A percentile compares a stretch with the other conserved stretches of the same genome.
Conservation (phyloP, 2,797 vertebrate genomes). For the Hippopotamyrus pictus region DNA sequence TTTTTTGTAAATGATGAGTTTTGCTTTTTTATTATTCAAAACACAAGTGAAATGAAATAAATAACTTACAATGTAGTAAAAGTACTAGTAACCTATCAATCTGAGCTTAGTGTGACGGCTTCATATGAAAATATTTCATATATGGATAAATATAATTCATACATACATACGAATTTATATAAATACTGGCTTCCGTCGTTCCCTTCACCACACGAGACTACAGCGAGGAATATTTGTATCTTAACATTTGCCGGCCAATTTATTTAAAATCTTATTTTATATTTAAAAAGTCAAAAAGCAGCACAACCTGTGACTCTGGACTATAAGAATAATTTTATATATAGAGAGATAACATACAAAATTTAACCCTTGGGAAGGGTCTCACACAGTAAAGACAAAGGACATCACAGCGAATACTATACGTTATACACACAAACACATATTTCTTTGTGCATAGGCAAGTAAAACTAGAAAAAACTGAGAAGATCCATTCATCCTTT, state of each 20-base stretch:
- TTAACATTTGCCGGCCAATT: constrained; percentile 41
- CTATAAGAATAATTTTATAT: constrained; percentile 41
- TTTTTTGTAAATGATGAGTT: constrained; percentile 59
- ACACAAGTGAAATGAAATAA: constrained; percentile 65
- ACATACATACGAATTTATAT: constrained; percentile 49
- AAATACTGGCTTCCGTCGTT: constrained; percentile 58
- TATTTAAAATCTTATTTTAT: constrained; percentile 11
- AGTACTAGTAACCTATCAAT: constrained; percentile 59
- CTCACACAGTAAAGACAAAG: constrained; percentile 22
- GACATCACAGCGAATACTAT: constrained; percentile 20
- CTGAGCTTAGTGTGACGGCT: constrained; percentile 61
- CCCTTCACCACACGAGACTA: constrained; percentile 55
- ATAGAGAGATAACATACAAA: constrained; percentile 54
- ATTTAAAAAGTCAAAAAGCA: constrained; percentile 32
- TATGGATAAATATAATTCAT: constrained; percentile 33
- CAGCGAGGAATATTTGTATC: constrained; percentile 43
- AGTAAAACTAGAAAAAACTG: constrained; percentile 45
- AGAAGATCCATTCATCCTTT: constrained; percentile 41
- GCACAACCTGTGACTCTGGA: constrained; percentile 27
- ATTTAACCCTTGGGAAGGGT: constrained; percentile 51
- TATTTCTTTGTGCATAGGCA: constrained; percentile 20
- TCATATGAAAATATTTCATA: constrained; percentile 74
- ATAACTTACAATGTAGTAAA: constrained; percentile 74
- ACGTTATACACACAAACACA: constrained; percentile 29
- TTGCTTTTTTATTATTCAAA: constrained; percentile 67